Percentiles rank a stretch among this genome's conserved stretches.
phyloP scores from a whole-genome alignment of 2,797 vertebrate genomes.

The Dipus sagitta region DNA sequence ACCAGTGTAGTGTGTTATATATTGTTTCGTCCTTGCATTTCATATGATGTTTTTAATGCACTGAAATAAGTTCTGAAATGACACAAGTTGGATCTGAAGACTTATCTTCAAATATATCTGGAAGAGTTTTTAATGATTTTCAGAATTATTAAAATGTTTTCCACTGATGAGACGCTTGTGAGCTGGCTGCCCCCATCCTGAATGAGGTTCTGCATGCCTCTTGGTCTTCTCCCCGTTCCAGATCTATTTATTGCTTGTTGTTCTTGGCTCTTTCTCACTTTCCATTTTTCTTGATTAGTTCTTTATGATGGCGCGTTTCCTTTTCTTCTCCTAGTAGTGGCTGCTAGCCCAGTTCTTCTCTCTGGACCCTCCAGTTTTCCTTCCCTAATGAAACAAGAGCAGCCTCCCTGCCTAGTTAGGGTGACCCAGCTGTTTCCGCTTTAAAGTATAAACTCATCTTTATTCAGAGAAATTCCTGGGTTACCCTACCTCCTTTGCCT shows the following conservation, averaged over 20 bases:
- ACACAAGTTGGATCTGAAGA: conserved; percentile 33
- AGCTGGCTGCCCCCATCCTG: conserved; percentile 79
- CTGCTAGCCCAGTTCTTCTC: conserved; percentile 89
- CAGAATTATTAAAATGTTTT: conserved; percentile 73
- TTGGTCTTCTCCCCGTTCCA: conserved; percentile 71
- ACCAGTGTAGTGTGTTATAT: neutral
- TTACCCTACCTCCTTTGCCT: conserved; percentile 86
- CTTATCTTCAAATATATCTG: neutral
- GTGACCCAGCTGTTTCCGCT: conserved; percentile 95
- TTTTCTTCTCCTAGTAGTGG: conserved; percentile 86
- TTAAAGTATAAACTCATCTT: conserved; percentile 90
- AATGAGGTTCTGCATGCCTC: conserved; percentile 80
- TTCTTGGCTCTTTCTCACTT: conserved; percentile 90
- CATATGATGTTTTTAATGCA: neutral
- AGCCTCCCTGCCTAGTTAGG: conserved; percentile 87
- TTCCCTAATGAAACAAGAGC: conserved; percentile 90
- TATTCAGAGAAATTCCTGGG: conserved; percentile 87
- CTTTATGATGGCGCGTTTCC: conserved; percentile 90
- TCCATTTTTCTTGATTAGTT: conserved; percentile 92
- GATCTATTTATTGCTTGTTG: conserved; percentile 92
- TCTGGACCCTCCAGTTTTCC: conserved; percentile 89
- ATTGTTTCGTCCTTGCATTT: neutral
- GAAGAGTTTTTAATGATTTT: conserved; percentile 69
- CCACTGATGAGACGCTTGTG: conserved; percentile 77
- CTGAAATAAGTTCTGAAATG: conserved; percentile 47